phyloP scores from a whole-genome alignment of 1,140 invertebrate genomes.

The Drosophila eugracilis region DNA sequence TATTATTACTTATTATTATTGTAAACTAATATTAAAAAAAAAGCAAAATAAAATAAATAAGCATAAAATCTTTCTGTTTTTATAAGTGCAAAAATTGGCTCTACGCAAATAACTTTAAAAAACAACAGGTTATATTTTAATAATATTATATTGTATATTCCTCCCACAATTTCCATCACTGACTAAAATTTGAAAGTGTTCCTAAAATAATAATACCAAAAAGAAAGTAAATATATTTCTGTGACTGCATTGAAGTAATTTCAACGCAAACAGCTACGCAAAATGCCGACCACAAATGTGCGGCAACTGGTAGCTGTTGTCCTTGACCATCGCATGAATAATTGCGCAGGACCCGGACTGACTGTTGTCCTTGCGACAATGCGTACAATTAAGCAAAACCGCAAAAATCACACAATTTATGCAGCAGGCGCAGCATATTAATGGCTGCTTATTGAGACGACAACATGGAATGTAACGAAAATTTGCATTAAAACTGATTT shows the following conservation, averaged over 20 bases:
- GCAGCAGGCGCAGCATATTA: constrained; percentile 59
- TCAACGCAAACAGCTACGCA: constrained; percentile 30
- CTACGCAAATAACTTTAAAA: too few species aligned
- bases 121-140: too few species aligned
- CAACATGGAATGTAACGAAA: constrained; percentile 43
- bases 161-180: too few species aligned
- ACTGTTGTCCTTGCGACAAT: constrained; percentile 52
- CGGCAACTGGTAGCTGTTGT: constrained; percentile 55
- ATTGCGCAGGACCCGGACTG: constrained; percentile 42
- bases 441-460: constrained; percentile 69
- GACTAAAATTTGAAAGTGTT: too few species aligned
- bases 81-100: too few species aligned
- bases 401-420: constrained; percentile 69
- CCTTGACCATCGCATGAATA: constrained; percentile 73
- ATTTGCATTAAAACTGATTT: constrained; percentile 68
- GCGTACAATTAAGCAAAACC: constrained; percentile 72
- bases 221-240: background rate
- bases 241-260: constrained; percentile 50
- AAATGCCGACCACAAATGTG: constrained; percentile 23
- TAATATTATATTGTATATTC: too few species aligned
- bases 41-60: too few species aligned
- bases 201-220: too few species aligned
- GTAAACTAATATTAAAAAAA: too few species aligned
- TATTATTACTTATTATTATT: too few species aligned
- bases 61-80: too few species aligned